phyloP scores from a whole-genome alignment of 2,113 vertebrate genomes.

The Cavia porcellus region DNA sequence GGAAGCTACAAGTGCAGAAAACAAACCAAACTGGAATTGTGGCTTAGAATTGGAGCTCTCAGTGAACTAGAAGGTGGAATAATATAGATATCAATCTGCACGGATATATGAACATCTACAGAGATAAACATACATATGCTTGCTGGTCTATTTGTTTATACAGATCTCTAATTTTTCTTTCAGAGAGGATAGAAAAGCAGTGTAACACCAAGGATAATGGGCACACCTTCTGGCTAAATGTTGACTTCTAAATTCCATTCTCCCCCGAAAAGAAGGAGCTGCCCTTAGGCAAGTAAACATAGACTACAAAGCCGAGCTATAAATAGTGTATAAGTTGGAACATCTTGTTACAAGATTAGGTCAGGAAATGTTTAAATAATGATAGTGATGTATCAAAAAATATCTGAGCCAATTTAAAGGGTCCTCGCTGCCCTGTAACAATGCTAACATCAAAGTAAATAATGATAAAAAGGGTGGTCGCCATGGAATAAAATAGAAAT shows the following conservation, averaged over 20 bases:
- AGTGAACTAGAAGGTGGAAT: neutral
- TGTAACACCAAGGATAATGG: neutral
- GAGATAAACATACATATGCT: neutral
- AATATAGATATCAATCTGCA: neutral
- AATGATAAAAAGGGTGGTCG: neutral
- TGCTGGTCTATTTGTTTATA: neutral
- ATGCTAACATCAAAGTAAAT: conserved; percentile 25
- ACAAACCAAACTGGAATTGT: neutral
- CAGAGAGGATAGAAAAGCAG: neutral
- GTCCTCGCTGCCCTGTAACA: neutral
- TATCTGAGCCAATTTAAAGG: neutral
- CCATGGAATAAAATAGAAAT: neutral
- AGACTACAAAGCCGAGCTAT: neutral
- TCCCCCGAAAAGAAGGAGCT: neutral
- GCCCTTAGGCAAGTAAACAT: neutral
- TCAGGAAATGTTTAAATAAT: neutral
- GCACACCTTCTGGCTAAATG: neutral
- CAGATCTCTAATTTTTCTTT: neutral
- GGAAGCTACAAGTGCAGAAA: neutral
- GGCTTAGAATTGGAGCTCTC: neutral
- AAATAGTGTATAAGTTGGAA: neutral
- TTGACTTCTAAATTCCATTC: neutral
- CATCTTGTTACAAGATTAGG: neutral
- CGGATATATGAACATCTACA: neutral
- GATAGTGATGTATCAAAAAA: neutral